Conservation (phyloP, 2,797 vertebrate genomes). For the Ataeniobius toweri region DNA sequence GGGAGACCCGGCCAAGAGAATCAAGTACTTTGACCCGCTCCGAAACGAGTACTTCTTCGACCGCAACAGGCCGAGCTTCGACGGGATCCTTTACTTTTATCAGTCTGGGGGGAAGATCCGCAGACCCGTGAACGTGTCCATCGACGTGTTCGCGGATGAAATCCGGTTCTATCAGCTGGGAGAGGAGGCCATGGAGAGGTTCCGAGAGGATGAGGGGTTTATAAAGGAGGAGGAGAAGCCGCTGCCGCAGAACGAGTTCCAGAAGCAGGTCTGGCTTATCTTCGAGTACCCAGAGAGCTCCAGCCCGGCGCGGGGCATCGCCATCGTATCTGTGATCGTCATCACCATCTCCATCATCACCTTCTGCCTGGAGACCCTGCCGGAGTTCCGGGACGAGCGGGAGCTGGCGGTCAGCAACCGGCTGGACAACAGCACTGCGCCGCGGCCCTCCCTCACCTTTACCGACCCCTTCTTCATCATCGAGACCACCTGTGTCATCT, state of each 20-base stretch:
- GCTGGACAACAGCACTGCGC: slow-evolving; percentile 76
- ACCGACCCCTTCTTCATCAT: slow-evolving; percentile 95
- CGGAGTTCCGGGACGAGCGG: slow-evolving; percentile 92
- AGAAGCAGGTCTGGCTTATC: slow-evolving; percentile 98
- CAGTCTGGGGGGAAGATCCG: slow-evolving; percentile 95
- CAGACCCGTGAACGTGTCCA: slow-evolving; percentile 92
- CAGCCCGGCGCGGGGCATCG: slow-evolving; percentile 89
- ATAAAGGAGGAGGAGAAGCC: slow-evolving; percentile 93
- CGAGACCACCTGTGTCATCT: slow-evolving; percentile 95
- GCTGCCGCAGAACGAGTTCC: slow-evolving; percentile 89
- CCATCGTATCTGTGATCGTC: slow-evolving; percentile 94
- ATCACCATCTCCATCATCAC: slow-evolving; percentile 98
- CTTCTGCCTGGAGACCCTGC: slow-evolving; percentile 96
- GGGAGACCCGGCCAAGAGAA: slow-evolving; percentile 90
- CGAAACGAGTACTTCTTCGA: slow-evolving; percentile 98
- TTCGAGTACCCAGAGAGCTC: slow-evolving; percentile 98
- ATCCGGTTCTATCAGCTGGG: slow-evolving; percentile 96
- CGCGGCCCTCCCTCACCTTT: slow-evolving; percentile 81
- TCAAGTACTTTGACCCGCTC: slow-evolving; percentile 95
- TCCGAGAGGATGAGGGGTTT: slow-evolving; percentile 94
- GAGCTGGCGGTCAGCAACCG: slow-evolving; percentile 81
- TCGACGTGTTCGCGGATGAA: slow-evolving; percentile 94
- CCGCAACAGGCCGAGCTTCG: slow-evolving; percentile 94
- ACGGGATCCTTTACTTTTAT: slow-evolving; percentile 94
- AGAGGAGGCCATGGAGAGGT: slow-evolving; percentile 92